phyloP scores from a whole-genome alignment of 2,888 invertebrate genomes.

The Amphimallon solstitiale region DNA sequence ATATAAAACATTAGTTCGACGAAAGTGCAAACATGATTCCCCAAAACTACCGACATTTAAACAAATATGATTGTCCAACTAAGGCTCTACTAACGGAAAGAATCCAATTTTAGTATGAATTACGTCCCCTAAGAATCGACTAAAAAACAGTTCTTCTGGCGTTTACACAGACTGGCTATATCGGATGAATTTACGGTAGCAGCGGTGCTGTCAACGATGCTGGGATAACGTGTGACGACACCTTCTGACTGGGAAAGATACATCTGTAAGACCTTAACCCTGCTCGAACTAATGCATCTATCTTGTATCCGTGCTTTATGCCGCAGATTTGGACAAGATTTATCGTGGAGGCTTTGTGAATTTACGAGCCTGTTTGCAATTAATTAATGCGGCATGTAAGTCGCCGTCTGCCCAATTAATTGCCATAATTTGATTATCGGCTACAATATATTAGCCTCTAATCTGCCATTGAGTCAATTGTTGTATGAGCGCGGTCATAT shows the following conservation, averaged over 20 bases:
- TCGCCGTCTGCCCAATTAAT: slow-evolving; percentile 27
- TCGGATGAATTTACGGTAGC: slow-evolving; percentile 2
- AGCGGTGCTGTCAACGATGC: not conserved
- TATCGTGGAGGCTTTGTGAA: slow-evolving; percentile 10
- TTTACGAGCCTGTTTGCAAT: slow-evolving; percentile 25
- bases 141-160: no score
- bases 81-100: no score
- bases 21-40: no score
- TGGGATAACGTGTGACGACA: slow-evolving; percentile 1
- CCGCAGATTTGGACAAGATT: slow-evolving; percentile 35
- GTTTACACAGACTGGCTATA: not conserved
- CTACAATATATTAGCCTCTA: slow-evolving; percentile 17
- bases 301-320: slow-evolving; percentile 26
- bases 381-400: slow-evolving; percentile 33
- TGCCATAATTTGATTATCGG: slow-evolving; percentile 31
- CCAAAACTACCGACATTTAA: no score
- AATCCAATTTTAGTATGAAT: no score
- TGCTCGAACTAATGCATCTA: slow-evolving; percentile 25
- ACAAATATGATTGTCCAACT: no score
- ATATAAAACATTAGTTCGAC: no score
- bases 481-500: not conserved
- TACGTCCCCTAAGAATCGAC: no score
- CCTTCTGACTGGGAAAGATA: not conserved
- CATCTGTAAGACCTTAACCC: slow-evolving; percentile 17
- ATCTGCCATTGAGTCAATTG: slow-evolving; percentile 22